A percentile compares a stretch with the other conserved stretches of the same genome.
Conservation (phyloP, 2,888 invertebrate species). For the Drosophila quinaria region DNA sequence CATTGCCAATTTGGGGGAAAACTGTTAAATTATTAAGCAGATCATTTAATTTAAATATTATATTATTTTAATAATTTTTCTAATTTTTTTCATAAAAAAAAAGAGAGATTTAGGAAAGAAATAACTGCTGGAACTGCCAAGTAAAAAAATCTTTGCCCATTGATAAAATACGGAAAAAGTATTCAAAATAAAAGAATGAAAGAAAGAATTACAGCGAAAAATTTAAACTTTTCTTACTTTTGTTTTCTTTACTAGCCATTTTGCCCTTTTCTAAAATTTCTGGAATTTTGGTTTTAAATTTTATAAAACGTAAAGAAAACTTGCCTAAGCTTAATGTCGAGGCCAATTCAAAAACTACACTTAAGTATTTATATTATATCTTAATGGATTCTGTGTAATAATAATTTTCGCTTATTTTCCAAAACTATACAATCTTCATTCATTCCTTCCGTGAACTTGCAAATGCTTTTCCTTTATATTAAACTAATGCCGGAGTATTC, state of each 20-base stretch:
- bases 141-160: too few relatives aligned
- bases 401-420: neutral
- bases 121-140: too few relatives aligned
- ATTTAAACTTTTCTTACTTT: too few relatives aligned
- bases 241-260: neutral
- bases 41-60: neutral
- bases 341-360: neutral
- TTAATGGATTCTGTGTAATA: neutral
- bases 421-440: neutral
- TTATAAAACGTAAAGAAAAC: neutral
- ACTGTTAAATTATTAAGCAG: neutral
- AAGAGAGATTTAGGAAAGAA: too few relatives aligned
- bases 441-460: neutral
- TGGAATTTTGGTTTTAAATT: neutral
- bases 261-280: neutral
- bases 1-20: neutral
- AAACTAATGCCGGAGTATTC: neutral
- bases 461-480: neutral
- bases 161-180: too few relatives aligned
- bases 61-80: too few relatives aligned
- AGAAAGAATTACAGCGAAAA: too few relatives aligned
- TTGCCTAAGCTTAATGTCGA: too few relatives aligned
- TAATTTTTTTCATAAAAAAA: neutral
- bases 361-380: neutral
- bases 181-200: too few relatives aligned